phyloP scores from a whole-genome alignment of 2,888 invertebrate genomes.

The Diplazon laetatorius region DNA sequence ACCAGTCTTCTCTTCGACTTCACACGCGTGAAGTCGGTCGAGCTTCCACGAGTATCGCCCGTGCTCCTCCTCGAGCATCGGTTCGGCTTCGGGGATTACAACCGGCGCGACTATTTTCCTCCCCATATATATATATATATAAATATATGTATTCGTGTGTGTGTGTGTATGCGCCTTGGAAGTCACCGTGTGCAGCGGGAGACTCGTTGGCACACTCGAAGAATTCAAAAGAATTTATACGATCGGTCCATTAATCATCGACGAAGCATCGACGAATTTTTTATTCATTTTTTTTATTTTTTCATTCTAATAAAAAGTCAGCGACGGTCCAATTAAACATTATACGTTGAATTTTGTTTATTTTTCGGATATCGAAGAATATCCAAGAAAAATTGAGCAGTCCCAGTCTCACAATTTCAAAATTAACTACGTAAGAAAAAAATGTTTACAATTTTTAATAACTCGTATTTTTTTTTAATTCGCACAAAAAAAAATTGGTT shows the following conservation, averaged over 20 bases:
- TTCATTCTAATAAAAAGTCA: background rate
- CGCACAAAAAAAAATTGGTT: too few species aligned
- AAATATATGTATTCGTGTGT: too few species aligned
- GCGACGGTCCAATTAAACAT: background rate
- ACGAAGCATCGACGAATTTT: background rate
- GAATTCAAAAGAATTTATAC: slow-evolving; percentile 32
- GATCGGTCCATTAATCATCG: slow-evolving; percentile 43
- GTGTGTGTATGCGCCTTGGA: too few species aligned
- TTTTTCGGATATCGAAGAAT: too few species aligned
- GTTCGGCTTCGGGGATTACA: background rate
- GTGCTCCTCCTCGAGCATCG: slow-evolving; percentile 48
- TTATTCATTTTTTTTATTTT: too few species aligned
- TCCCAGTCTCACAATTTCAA: too few species aligned
- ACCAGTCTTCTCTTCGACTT: slow-evolving; percentile 26
- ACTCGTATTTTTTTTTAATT: too few species aligned
- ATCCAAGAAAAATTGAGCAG: too few species aligned
- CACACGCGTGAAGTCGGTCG: slow-evolving; percentile 59
- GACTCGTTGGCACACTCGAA: slow-evolving; percentile 1
- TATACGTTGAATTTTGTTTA: background rate
- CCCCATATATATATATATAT: background rate
- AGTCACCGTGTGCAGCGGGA: background rate
- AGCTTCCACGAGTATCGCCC: slow-evolving; percentile 29
- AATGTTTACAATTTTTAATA: too few species aligned
- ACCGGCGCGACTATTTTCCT: background rate
- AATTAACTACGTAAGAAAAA: too few species aligned